Base-by-base conservation (phyloP, 2,888 invertebrate genomes). In the Lottia gigantea region DNA sequence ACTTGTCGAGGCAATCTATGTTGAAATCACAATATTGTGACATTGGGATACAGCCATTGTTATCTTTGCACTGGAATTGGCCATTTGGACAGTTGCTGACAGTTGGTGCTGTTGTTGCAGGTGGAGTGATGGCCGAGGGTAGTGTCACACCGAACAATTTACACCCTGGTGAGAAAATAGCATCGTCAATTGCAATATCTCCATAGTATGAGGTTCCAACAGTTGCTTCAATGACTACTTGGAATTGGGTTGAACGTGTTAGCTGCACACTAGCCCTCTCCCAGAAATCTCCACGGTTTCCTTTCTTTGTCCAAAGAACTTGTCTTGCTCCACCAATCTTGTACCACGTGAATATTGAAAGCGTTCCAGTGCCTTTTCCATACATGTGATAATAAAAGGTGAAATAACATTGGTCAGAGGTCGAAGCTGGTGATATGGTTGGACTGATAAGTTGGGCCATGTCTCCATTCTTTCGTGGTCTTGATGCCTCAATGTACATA, bases 161-260 rank as follows among this genome's bases (percentile, higher is more conserved):
- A 74, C 86, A 86, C 23, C 79, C 83, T 16, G 78, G 47, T 47
- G 81, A 76, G 69, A 87, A 80, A 0, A 80, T 74, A 11, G 82
- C 76, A 73, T 87, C 87, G 77, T 87, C 87, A n/a, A 87, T 63
- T 49, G 83, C 86, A 46, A 87, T 83, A 68, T 85, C 84, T 31
- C 86, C 80, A 15, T 64, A 69, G 62, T 67, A 73, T 3, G 77
- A 74, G 8, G 64, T 65, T 14, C 86, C 85, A 47, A 78, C 72
- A 7, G 80, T 77, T 40, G 82, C 85, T 72, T 86, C 84, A 64
- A 87, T 74, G 1, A 86, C 75, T 1, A 86, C 76, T 71, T 83
- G 81, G 77, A 85, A 85, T 26, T 76, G 72, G 40, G 80, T 76
- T 23, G 69, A 66, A 68, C 75, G 77, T 61, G 71, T 67, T 11